Base-by-base conservation (phyloP, 2,888 invertebrate genomes). In the Netelia inedita region DNA sequence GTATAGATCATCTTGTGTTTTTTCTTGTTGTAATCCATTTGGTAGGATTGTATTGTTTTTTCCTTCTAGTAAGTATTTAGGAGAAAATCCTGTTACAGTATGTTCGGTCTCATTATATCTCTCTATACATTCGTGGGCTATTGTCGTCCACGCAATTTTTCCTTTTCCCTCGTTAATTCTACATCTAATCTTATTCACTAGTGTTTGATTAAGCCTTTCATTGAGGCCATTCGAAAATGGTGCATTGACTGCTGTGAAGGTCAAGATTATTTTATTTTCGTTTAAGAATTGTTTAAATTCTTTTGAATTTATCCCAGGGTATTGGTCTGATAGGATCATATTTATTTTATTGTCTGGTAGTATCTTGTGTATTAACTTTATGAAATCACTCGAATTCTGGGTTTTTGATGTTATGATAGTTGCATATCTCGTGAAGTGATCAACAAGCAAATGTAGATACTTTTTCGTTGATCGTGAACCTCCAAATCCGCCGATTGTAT, bases 211-310 rank as follows among this genome's bases (percentile, higher is more conserved):
- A n/a, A n/a, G n/a, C n/a, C n/a, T n/a, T n/a, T n/a, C n/a, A n/a
- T n/a, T n/a, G n/a, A n/a, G n/a, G n/a, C n/a, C n/a, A n/a, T n/a
- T n/a, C n/a, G n/a, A n/a, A n/a, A n/a, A n/a, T n/a, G n/a, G n/a
- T n/a, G n/a, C n/a, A n/a, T n/a, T n/a, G 83, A 89, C 88, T 63
- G 89, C 89, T 14, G 89, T 90, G 35, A 91, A 90, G 5, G 88
- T 74, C 8, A 90, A 74, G 68, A 68, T 57, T 41, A 91, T 89
- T 1, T 79, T 69, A 43, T 87, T 75, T 53, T 86, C 50, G 16
- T 85, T 63, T 78, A 88, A 28, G 75, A 83, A 90, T 61, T 85
- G 35, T 82, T 90, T 88, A 53, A 89, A 88, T 79, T 89, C 86
- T 35, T 74, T 85, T 6, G 88, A 89, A 43, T 87, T 88, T 23